Base-by-base conservation (phyloP, 2,113 vertebrate species). In the Oryzias melastigma region DNA sequence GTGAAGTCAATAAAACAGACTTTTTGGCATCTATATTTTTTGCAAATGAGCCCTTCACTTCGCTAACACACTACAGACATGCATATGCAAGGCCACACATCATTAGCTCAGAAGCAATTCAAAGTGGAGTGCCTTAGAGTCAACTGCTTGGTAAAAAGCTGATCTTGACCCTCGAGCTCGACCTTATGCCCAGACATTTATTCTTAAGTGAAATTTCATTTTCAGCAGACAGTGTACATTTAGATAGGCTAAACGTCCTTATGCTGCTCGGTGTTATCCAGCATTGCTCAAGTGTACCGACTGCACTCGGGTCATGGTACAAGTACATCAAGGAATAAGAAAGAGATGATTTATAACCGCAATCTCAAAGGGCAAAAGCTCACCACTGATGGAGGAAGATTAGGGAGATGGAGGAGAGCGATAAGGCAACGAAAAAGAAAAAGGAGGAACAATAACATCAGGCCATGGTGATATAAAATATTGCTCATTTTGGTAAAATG, bases 121-220 rank as follows among this genome's bases (percentile, higher is more conserved):
- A 71, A 66, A 82, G 62, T 60, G 51, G 73, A 76, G 53, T 60
- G 69, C 71, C 52, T 57, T 44, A 40, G 66, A 78, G 77, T 77
- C 71, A 69, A 83, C 66, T 68, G 77, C 71, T 58, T 35, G 65
- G 24, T 77, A 66, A 80, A 82, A 79, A 63, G 75, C 65, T 25
- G 27, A 78, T 64, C 82, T 80, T 81, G 82, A 90, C 85, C 90
- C 75, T 14, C 1, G 60, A 65, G 78, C 78, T 71, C 19, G 51
- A 61, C 77, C 75, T 73, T 77, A 88, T 82, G 81, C 70, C 47
- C n/a, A 8, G 51, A 58, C 80, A 87, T 89, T 88, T 87, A 81
- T 83, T 85, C 75, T 73, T 71, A 65, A 86, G 72, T 86, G 83
- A 75, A 61, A 80, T 85, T 77, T 85, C 79, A 90, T 89, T 87